phyloP scores from a whole-genome alignment of 64 coral and sea anemone genomes.

The Trachythela sp. region DNA sequence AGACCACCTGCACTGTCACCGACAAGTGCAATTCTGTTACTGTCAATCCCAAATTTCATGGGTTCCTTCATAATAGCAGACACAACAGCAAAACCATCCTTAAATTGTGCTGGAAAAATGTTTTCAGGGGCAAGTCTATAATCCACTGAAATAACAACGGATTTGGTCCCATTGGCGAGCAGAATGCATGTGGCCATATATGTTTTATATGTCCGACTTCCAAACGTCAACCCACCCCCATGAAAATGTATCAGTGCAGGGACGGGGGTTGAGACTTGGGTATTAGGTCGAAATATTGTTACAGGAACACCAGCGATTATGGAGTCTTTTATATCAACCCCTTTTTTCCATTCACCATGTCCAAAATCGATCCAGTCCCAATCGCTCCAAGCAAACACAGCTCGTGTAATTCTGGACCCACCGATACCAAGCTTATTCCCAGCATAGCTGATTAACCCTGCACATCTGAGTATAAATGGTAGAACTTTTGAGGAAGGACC shows the following conservation, averaged over 20 bases:
- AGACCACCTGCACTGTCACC: conserved; percentile 12
- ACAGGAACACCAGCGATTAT: conserved; percentile 11
- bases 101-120: not conserved
- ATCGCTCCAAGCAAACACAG: not conserved
- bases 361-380: not conserved
- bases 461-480: not conserved
- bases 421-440: not conserved
- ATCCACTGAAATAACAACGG: not conserved
- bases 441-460: not conserved
- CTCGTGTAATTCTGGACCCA: not conserved
- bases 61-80: not conserved
- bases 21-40: not conserved
- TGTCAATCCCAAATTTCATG: not conserved
- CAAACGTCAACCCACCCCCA: not conserved
- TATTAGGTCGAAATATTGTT: not conserved
- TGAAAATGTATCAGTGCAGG: not conserved
- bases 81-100: not conserved
- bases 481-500: not conserved
- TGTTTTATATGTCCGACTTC: not conserved
- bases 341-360: not conserved
- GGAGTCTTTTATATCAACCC: not conserved
- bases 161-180: not conserved
- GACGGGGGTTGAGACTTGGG: not conserved
- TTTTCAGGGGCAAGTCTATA: conserved; percentile 13
- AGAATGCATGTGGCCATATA: not conserved